Percentiles rank a stretch among this genome's conserved stretches.
Evolutionary conservation across 2,888 invertebrate genomes (phyloP).

Genomic region (Pherbina coryleti): DNA sequence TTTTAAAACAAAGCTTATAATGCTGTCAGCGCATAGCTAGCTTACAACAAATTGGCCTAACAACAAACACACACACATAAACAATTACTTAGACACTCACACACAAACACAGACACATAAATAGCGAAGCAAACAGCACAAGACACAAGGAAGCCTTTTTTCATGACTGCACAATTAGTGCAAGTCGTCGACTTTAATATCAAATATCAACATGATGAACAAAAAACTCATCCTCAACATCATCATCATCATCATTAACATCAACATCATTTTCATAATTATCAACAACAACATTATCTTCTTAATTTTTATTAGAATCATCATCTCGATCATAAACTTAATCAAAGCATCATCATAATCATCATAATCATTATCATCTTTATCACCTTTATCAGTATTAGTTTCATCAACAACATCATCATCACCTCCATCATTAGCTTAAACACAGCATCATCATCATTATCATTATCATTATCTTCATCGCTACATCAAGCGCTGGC

Average conservation of each 20-base stretch:
- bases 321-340: not conserved
- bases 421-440: not conserved
- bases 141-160: not conserved
- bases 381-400: too few species aligned
- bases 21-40: not conserved
- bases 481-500: not conserved
- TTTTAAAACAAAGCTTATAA: not conserved
- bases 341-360: not conserved
- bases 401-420: not conserved
- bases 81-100: not conserved
- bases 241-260: too few species aligned
- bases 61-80: not conserved
- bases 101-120: not conserved
- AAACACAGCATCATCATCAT: not conserved
- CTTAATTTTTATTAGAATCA: not conserved
- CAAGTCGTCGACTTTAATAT: constrained; percentile 22
- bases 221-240: not conserved
- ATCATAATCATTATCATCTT: too few species aligned
- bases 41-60: not conserved
- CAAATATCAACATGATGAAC: constrained; percentile 12
- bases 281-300: too few species aligned
- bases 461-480: not conserved
- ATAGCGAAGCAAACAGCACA: not conserved
- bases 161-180: constrained; percentile 7
- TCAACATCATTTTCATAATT: not conserved